A percentile compares a stretch with the other conserved stretches of the same genome.
Evolutionary conservation across 2,113 vertebrate species (phyloP).

Genomic region (Sorex araneus): DNA sequence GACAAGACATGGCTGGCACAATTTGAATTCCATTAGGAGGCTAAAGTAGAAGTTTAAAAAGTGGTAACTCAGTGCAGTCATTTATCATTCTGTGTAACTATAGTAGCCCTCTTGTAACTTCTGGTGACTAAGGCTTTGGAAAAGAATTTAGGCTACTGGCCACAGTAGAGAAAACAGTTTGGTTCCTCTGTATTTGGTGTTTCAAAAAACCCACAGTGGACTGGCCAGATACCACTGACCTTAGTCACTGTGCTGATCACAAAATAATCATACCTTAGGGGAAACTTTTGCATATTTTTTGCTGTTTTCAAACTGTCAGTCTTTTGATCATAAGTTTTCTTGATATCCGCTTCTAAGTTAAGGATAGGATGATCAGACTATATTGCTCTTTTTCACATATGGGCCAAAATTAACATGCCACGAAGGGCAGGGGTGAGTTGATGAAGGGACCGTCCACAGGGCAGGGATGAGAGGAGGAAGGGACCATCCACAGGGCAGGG

Average conservation of each 20-base stretch:
- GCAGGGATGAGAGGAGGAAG: too few relatives aligned
- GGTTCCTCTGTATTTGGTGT: background rate
- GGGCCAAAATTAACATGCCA: conserved; percentile 3
- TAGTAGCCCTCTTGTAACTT: conserved; percentile 36
- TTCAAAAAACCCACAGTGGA: background rate
- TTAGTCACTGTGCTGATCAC: background rate
- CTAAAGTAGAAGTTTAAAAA: conserved; percentile 77
- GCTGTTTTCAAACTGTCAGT: conserved; percentile 42
- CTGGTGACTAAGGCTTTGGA: background rate
- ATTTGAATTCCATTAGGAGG: conserved; percentile 74
- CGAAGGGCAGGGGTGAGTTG: too few relatives aligned
- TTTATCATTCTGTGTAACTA: conserved; percentile 54
- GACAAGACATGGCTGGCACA: conserved; percentile 84
- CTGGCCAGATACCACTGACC: background rate
- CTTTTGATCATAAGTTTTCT: background rate
- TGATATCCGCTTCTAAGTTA: conserved; percentile 57
- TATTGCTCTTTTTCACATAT: background rate
- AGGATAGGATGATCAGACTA: conserved; percentile 37
- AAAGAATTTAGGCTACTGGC: conserved; percentile 14
- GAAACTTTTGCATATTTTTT: conserved; percentile 22
- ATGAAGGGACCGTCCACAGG: too few relatives aligned
- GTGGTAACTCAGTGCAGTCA: conserved; percentile 42
- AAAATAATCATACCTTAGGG: background rate
- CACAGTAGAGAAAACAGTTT: background rate
- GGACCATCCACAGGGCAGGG: too few relatives aligned